Conservation (phyloP, 2,797 vertebrate genomes). For the Hoplostethus atlanticus region DNA sequence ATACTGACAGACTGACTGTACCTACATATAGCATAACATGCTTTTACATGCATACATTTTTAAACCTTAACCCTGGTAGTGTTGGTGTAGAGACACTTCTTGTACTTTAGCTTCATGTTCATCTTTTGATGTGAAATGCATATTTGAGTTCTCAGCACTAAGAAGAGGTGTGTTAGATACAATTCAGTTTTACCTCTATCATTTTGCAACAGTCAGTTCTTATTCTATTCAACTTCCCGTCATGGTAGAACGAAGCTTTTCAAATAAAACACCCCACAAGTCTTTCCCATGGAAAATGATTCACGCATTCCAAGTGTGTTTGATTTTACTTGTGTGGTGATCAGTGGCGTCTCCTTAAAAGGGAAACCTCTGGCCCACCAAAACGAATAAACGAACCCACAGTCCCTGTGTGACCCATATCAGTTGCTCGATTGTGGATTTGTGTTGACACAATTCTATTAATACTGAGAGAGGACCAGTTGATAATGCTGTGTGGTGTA, state of each 20-base stretch:
- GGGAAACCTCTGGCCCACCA: constrained; percentile 17
- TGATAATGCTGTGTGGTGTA: constrained; percentile 43
- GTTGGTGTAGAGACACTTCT: too few relatives aligned
- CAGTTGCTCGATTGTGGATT: constrained; percentile 8
- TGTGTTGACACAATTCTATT: constrained; percentile 43
- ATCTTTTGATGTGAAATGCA: too few relatives aligned
- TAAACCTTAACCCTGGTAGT: too few relatives aligned
- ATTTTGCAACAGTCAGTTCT: too few relatives aligned
- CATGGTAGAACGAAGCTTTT: too few relatives aligned
- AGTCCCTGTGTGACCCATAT: constrained; percentile 6
- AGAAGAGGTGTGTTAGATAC: too few relatives aligned
- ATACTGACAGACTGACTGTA: not conserved
- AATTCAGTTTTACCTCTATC: too few relatives aligned
- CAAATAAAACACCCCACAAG: not conserved
- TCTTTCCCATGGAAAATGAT: not conserved
- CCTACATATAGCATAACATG: too few relatives aligned
- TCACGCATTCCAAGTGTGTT: constrained; percentile 25
- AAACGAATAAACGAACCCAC: constrained; percentile 6
- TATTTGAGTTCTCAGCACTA: too few relatives aligned
- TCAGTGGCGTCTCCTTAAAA: constrained; percentile 14
- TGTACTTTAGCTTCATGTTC: too few relatives aligned
- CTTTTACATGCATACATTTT: too few relatives aligned
- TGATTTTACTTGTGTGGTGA: not conserved
- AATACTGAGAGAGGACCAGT: constrained; percentile 41
- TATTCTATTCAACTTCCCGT: too few relatives aligned